Conservation (phyloP, 2,113 vertebrate genomes). For the Spheniscus mendiculus region DNA sequence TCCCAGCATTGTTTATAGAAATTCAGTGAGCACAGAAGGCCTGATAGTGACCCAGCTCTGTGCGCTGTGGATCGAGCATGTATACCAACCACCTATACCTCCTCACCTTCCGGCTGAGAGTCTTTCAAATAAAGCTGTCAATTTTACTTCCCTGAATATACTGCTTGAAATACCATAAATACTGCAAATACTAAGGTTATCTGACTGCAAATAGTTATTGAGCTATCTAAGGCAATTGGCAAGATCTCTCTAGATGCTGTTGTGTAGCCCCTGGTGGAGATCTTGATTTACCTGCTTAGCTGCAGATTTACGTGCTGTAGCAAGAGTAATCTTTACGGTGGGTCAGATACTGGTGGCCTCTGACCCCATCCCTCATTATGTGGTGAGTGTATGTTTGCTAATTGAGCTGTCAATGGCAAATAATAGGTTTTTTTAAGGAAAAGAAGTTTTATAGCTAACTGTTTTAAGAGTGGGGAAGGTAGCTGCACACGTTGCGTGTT, state of each 20-base stretch:
- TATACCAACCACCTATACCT: neutral
- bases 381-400: neutral
- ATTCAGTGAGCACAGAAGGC: neutral
- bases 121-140: neutral
- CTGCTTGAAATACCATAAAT: neutral
- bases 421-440: neutral
- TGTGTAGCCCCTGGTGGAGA: neutral
- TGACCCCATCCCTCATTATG: neutral
- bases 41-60: neutral
- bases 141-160: neutral
- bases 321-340: neutral
- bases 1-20: accelerated
- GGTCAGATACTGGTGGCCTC: neutral
- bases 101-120: neutral
- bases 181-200: neutral
- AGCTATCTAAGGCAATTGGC: neutral
- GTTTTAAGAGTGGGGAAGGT: neutral
- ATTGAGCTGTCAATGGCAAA: neutral
- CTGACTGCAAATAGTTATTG: neutral
- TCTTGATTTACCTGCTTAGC: neutral
- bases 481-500: neutral
- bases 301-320: neutral
- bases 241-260: neutral
- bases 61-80: neutral
- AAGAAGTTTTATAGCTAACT: neutral